Evolutionary conservation across 2,113 vertebrate genomes (phyloP), one percentile per base, ranked within the genome.

Genomic region (Atherinomorus stipes): DNA sequence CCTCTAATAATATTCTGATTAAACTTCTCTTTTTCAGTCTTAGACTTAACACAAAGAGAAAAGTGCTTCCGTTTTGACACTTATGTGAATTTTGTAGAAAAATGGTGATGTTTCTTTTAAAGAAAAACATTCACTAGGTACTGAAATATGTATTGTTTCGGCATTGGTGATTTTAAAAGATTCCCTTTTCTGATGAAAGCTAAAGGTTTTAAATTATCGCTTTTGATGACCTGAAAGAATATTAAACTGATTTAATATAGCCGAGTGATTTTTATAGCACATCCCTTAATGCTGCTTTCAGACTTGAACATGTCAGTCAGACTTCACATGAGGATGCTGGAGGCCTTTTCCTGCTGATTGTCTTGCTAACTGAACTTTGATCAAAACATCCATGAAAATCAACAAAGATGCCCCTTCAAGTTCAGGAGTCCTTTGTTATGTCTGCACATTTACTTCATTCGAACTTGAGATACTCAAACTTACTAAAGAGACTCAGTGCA

Each of bases 401-500:
- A 34, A 16, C n/a, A 22, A 49, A 37, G 1, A 44, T 13, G 9
- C 13, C 65, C 45, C 38, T 34, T 18, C 11, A 53, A 57, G 56
- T 79, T 67, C 34, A 77, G 19, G 4, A 50, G 52, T 40, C 22
- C 1, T 51, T 54, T 18, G 44, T 61, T 16, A 9, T n/a, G 9
- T 56, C n/a, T 37, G 38, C 8, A 50, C 45, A 37, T 23, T 44
- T 37, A 23, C 68, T 8, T 47, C n/a, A 56, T 61, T 49, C 16
- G 50, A 72, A 47, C 44, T 31, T 47, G 19, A 71, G 26, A 26
- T 22, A 21, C 13, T 54, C 10, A 67, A 57, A 57, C 19, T n/a
- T 45, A 0, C 52, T 37, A 69, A 37, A 7, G 28, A 18, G 67
- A 59, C 18, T 71, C 80, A 79, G 85, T 81, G 67, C 63, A 88